Evolutionary conservation across 2,113 vertebrate species (phyloP).

Genomic region (Catharus fuscescens): DNA sequence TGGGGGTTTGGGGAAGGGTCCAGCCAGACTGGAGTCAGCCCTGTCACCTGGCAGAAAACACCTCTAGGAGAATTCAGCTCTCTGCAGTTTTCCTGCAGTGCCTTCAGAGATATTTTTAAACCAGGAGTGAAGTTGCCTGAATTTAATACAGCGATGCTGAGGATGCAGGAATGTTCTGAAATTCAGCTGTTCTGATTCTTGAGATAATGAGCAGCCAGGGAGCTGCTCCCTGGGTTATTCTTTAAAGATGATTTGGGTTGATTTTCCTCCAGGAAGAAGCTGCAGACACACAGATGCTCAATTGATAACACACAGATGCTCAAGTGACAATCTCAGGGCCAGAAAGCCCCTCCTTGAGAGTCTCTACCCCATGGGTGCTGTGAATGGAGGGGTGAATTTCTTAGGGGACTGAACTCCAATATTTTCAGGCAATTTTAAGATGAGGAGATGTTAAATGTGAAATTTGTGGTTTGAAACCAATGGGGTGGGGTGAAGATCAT

Average conservation of each 20-base stretch:
- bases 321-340: background rate
- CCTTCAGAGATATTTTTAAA: background rate
- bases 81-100: background rate
- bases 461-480: background rate
- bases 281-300: background rate
- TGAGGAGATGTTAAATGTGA: background rate
- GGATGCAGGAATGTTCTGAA: background rate
- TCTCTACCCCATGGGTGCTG: background rate
- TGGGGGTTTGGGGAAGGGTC: background rate
- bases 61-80: background rate
- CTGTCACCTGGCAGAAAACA: background rate
- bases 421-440: background rate
- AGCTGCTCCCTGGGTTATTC: background rate
- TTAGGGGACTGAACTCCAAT: background rate
- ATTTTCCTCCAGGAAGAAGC: background rate
- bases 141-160: fast-evolving
- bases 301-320: background rate
- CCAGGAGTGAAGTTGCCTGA: background rate
- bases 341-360: background rate
- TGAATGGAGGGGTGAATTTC: background rate
- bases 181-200: background rate
- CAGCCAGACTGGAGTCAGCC: background rate
- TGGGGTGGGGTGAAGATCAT: background rate
- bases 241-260: background rate
- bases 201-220: background rate